Evolutionary conservation across 2,888 invertebrate genomes (phyloP), one percentile per base, ranked within the genome.

Genomic region (Phengaris arion): DNA sequence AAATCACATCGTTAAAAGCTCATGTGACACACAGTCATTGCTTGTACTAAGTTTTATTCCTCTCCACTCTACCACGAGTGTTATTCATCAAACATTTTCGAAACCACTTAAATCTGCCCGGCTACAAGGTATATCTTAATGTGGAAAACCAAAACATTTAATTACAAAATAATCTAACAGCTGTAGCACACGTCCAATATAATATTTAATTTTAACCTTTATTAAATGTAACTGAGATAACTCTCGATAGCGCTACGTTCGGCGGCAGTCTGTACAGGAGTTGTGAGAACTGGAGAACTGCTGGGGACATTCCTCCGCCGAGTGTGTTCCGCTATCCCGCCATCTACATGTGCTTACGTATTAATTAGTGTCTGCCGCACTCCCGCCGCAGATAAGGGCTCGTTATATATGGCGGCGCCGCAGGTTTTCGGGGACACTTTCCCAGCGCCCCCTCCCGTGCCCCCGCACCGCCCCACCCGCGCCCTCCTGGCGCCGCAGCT

Each of bases 401-500:
- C 70, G 70, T 48, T 70, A 22, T 70, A 51, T 70, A 70, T 51
- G 70, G 70, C 70, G 69, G 69, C 51, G 70, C 15, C 70, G 70
- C 35, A 48, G 70, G 70, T 70, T 70, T 70, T 79, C 79, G 82
- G 85, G 84, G 87, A 86, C 87, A 83, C 82, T 84, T 89, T 87
- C 88, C 88, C 88, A 87, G 57, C 74, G 54, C 76, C 78, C 76
- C 79, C 45, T 75, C 76, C 77, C 75, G 78, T 75, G 74, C 77
- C 79, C 80, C 73, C 77, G 2, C 76, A 13, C 68, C 77, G 76
- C 0, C 74, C 76, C 75, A 52, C 77, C 74, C 78, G 77, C 74
- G 78, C 80, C 79, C 78, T 82, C 83, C 82, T 82, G 92, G 91
- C 92, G 91, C 91, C 92, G 87, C 85, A 81, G 89, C 90, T 90